phyloP scores from a whole-genome alignment of 1,140 invertebrate species.

The Diplogasteroides magnus region DNA sequence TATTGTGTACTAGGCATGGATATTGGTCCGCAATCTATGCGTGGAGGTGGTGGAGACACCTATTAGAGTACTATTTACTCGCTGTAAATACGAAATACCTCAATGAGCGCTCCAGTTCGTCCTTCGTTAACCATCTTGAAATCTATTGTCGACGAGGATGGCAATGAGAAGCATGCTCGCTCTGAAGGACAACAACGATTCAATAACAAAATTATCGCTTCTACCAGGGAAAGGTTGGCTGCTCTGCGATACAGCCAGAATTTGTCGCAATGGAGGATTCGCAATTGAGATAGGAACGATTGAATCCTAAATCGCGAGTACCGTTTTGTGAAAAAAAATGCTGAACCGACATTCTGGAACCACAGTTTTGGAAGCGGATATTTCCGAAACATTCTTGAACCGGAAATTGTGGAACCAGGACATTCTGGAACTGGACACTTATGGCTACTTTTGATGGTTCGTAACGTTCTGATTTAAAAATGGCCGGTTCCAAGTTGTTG shows the following conservation, averaged over 20 bases:
- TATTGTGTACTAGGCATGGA: constrained; percentile 54
- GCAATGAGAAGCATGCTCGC: constrained; percentile 44
- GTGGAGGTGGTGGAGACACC: constrained; percentile 11
- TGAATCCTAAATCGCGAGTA: too few relatives aligned
- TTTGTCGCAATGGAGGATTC: constrained; percentile 49
- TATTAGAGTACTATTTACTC: not conserved
- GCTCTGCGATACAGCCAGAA: constrained; percentile 49
- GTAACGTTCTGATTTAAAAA: too few relatives aligned
- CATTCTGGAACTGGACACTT: too few relatives aligned
- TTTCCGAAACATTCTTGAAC: too few relatives aligned
- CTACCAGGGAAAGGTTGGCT: constrained; percentile 39
- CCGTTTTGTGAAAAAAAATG: too few relatives aligned
- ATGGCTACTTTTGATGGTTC: too few relatives aligned
- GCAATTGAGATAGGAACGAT: constrained; percentile 41
- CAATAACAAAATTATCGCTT: not conserved
- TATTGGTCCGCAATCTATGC: constrained; percentile 34
- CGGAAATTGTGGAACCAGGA: too few relatives aligned
- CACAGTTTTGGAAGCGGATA: too few relatives aligned
- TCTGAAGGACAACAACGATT: constrained; percentile 24
- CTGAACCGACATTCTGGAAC: too few relatives aligned
- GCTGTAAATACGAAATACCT: constrained; percentile 8
- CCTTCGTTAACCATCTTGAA: constrained; percentile 52
- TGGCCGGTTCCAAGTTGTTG: too few relatives aligned
- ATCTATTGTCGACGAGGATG: constrained; percentile 38
- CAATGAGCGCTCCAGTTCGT: constrained; percentile 36